phyloP scores from a whole-genome alignment of 2,797 vertebrate species.

The Glyptemys insculpta region DNA sequence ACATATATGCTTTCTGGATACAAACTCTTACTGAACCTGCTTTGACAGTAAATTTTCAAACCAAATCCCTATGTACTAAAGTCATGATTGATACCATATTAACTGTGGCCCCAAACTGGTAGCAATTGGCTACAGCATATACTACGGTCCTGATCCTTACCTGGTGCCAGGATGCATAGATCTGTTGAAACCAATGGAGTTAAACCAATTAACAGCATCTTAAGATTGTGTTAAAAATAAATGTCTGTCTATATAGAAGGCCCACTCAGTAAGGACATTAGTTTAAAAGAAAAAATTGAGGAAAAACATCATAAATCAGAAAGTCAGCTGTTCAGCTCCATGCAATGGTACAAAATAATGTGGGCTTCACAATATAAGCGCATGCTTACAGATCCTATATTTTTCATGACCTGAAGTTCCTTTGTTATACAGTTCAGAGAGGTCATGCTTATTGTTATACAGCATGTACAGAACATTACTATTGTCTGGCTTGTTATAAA shows the following conservation, averaged over 20 bases:
- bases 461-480: background rate
- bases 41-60: background rate
- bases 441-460: background rate
- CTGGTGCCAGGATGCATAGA: background rate
- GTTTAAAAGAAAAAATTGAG: background rate
- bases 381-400: background rate
- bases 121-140: no score
- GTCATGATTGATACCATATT: background rate
- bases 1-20: background rate
- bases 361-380: background rate
- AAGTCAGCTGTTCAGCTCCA: background rate
- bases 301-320: background rate
- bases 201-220: background rate
- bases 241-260: no score
- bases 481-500: background rate
- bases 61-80: background rate
- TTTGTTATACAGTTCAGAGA: conserved; percentile 19
- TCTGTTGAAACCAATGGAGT: background rate
- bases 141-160: background rate
- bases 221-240: background rate
- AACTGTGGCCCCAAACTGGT: no score
- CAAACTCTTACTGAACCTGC: background rate
- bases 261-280: background rate
- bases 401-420: background rate
- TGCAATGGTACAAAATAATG: background rate